These are phyloP conservation scores for Pseudochromis fuscus DNA, from an alignment of 2,797 vertebrate genomes.

Conservation along the genomic window DNA sequence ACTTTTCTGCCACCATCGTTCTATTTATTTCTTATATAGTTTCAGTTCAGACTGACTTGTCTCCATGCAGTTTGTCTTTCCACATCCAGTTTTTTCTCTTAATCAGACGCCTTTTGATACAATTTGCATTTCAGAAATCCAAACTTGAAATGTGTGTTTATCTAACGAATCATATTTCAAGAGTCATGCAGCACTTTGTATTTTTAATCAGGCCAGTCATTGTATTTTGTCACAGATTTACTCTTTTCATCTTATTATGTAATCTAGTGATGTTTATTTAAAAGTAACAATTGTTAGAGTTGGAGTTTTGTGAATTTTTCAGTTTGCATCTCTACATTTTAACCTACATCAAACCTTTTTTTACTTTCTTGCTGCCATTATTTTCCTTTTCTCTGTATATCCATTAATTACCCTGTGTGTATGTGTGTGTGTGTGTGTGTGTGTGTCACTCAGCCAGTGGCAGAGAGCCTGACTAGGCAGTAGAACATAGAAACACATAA, in stretches of 20 bases:
- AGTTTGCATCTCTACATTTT: neutral
- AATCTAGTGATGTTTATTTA: slow-evolving; percentile 4
- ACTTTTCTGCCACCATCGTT: slow-evolving; percentile 39
- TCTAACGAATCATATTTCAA: neutral
- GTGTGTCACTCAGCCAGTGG: slow-evolving; percentile 28
- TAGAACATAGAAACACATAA: slow-evolving; percentile 47
- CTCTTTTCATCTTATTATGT: slow-evolving; percentile 5
- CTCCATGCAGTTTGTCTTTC: slow-evolving; percentile 5
- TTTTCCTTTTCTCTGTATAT: slow-evolving; percentile 10
- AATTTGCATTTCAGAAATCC: neutral
- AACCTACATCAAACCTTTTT: slow-evolving; percentile 2
- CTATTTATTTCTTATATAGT: slow-evolving; percentile 1
- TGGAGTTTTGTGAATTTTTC: neutral
- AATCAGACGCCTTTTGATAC: neutral
- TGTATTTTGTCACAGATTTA: neutral
- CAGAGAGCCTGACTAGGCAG: slow-evolving; percentile 47
- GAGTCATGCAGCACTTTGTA: neutral
- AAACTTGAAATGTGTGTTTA: neutral
- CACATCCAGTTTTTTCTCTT: slow-evolving; percentile 13
- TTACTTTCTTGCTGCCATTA: slow-evolving; percentile 5
- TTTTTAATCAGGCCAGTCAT: neutral
- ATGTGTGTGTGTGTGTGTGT: slow-evolving; percentile 13
- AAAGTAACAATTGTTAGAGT: neutral
- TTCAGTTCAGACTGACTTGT: slow-evolving; percentile 12
- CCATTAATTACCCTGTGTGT: slow-evolving; percentile 18